Evolutionary conservation across 2,888 invertebrate genomes (phyloP).

Genomic region (Phengaris alcon): DNA sequence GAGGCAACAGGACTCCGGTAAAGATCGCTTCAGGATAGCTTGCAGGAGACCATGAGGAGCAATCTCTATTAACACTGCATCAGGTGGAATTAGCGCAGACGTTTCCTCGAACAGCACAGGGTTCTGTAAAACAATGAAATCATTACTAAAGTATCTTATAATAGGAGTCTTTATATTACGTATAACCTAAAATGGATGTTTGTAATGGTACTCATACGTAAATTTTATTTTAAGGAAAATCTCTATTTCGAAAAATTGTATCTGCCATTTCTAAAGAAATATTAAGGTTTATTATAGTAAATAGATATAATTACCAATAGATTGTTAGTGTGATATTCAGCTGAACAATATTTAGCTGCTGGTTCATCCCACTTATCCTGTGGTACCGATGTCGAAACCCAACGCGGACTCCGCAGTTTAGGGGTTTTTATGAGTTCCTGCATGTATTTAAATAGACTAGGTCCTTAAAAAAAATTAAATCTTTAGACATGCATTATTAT

Average conservation of each 20-base stretch:
- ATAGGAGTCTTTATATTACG: no score
- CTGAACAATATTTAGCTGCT: constrained; percentile 76
- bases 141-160: no score
- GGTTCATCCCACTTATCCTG: constrained; percentile 76
- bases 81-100: constrained; percentile 84
- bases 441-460: constrained; percentile 78
- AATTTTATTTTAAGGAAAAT: no score
- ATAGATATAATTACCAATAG: constrained; percentile 74
- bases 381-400: constrained; percentile 90
- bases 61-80: constrained; percentile 91
- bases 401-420: constrained; percentile 82
- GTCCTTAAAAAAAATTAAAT: constrained; percentile 44
- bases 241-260: no score
- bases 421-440: constrained; percentile 80
- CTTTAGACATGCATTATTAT: not conserved
- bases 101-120: constrained; percentile 91
- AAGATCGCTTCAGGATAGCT: constrained; percentile 89
- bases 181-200: no score
- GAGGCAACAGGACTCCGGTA: constrained; percentile 81
- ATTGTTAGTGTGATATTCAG: constrained; percentile 92
- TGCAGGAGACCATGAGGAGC: constrained; percentile 94
- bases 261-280: no score
- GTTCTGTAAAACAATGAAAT: constrained; percentile 58
- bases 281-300: no score
- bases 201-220: no score